phyloP scores from a whole-genome alignment of 2,113 vertebrate species.

The Cephalophus harveyi region DNA sequence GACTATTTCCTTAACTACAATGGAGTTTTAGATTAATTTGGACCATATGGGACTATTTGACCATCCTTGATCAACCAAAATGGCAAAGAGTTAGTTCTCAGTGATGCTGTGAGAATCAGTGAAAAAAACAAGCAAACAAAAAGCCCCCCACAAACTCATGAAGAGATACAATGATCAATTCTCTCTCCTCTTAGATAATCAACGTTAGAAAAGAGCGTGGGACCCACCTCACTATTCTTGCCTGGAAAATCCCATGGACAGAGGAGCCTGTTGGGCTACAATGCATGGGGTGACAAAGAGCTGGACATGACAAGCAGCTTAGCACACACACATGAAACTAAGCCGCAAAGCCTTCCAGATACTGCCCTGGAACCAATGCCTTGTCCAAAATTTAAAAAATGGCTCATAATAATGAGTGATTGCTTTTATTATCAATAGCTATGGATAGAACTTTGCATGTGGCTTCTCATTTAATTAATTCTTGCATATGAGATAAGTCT shows the following conservation, averaged over 20 bases:
- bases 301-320: background rate
- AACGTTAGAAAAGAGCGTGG: background rate
- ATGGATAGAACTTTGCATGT: background rate
- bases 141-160: background rate
- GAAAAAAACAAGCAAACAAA: background rate
- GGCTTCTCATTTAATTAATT: background rate
- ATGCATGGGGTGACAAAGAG: background rate
- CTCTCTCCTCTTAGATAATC: background rate
- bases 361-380: rapidly evolving
- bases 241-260: background rate
- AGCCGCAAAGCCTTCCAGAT: rapidly evolving
- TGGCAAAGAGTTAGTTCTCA: background rate
- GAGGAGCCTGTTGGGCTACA: background rate
- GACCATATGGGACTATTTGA: background rate
- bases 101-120: background rate
- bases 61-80: background rate
- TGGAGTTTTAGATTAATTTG: background rate
- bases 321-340: background rate
- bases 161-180: rapidly evolving
- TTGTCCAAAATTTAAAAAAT: rapidly evolving
- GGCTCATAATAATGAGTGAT: too few species aligned
- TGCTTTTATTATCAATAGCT: background rate
- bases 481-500: rapidly evolving
- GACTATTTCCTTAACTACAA: background rate
- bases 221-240: background rate